Evolutionary conservation across 2,888 invertebrate genomes (phyloP), one percentile per base, ranked within the genome.

Genomic region (Diaperis boleti): DNA sequence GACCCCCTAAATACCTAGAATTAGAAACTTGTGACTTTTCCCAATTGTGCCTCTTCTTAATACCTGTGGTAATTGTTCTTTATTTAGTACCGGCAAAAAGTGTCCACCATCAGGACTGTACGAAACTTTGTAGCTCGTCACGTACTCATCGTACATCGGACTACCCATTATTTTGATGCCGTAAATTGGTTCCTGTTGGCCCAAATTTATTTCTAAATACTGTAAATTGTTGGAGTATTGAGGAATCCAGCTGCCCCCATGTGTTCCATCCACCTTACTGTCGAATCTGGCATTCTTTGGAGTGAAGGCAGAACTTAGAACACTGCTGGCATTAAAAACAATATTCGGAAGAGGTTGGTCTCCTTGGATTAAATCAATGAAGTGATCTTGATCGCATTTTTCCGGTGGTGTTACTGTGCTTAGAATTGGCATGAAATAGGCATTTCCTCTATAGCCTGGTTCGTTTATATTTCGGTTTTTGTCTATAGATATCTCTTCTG

Each of bases 81-180:
- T 64, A 39, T 85, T 86, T 0, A 84, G 79, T 6, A 91, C 82
- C 8, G 60, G 56, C 8, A 31, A 33, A 17, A 64, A 56, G 10
- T 17, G 8, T 7, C 44, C 37, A 17, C 79, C 89, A 75, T 92
- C 89, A 7, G 85, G 85, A 14, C 92, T 91, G 73, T 91, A 90
- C 67, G 89, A 74, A 2, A 92, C 83, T 73, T 88, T 86, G 74
- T 91, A 95, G 71, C 91, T 89, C 11, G 92, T 92, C 33, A 95
- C 91, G 78, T 88, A 92, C 74, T 91, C 87, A 68, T 90, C 85
- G 62, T 86, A 86, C 1, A 85, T 73, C 0, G 89, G 87, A 76
- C 87, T 89, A 13, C 94, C 94, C 73, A 89, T 89, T 67, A 92
- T 79, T 6, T 87, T 80, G 0, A 94, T 83, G 0, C 93, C 95